Evolutionary conservation across 2,113 vertebrate genomes (phyloP), one percentile per base, ranked within the genome.

Genomic region (Microtus richardsoni): DNA sequence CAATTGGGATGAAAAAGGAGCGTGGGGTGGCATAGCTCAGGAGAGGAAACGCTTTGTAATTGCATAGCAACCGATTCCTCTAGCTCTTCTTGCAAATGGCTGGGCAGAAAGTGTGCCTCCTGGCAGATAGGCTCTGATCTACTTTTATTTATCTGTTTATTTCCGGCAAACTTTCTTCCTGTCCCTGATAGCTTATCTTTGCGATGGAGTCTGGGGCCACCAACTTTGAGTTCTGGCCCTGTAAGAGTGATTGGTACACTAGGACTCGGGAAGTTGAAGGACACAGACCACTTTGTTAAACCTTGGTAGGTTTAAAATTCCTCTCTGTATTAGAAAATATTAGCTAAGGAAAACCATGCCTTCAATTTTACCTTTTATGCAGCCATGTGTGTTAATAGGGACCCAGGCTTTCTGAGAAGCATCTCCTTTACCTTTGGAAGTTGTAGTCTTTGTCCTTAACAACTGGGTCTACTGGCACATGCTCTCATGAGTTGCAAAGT

Each of bases 1-100:
- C 94, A 96, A 89, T 97, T 96, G 95, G 91, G 93, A 97, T 97
- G 94, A 97, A 96, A 97, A 96, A 96, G 82, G 94, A 95, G 80
- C 49, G 11, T 36, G 80, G 80, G 80, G 92, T 82, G 87, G 93
- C 4, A 0, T 58, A 86, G 77, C 94, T 92, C 84, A 47, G 92
- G 94, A 94, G 93, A 96, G 93, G 95, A 96, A 95, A 97, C 79
- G 91, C 75, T 93, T 93, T 60, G 60, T 70, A 96, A 95, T 79
- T 94, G 79, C 91, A 54, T 26, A 90, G 90, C 95, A 93, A 85
- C 88, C 84, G 47, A 36, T 88, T 96, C 89, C 92, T 92, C 78
- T 16, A 92, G 87, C 95, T 95, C 88, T 95, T 97, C 92, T 91
- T 96, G 96, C 80, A 97, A 95, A 90, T 90, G 91, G 84, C 91